phyloP scores from a whole-genome alignment of 1,140 invertebrate genomes.

The Agrypnia vestita region DNA sequence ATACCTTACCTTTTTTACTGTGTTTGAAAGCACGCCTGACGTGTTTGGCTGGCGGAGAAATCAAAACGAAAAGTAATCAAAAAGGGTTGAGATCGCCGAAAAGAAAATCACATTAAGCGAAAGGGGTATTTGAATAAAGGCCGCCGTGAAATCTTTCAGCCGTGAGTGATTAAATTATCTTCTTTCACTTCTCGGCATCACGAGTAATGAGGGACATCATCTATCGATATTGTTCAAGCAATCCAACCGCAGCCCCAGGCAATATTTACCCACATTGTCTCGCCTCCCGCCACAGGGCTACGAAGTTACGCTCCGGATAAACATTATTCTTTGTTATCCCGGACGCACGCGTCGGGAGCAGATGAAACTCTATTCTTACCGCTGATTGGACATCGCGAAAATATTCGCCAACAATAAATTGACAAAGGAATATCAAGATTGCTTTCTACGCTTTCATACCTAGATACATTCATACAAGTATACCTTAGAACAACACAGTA shows the following conservation, averaged over 20 bases:
- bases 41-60: no score
- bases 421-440: no score
- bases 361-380: constrained; percentile 11
- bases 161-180: background rate
- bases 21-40: no score
- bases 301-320: constrained; percentile 6
- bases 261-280: constrained; percentile 26
- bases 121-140: no score
- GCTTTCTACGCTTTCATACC: no score
- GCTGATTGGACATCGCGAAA: constrained; percentile 19
- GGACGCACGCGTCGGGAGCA: constrained; percentile 15
- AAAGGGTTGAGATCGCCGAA: no score
- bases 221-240: constrained; percentile 10
- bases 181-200: background rate
- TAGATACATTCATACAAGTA: no score
- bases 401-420: constrained; percentile 20
- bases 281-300: background rate
- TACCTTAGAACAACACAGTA: no score
- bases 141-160: no score
- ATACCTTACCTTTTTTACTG: no score
- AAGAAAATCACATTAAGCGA: no score
- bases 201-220: background rate
- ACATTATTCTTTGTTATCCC: constrained; percentile 32
- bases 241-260: background rate
- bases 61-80: no score